phyloP scores from a whole-genome alignment of 2,113 vertebrate genomes.

The Tachycineta bicolor region DNA sequence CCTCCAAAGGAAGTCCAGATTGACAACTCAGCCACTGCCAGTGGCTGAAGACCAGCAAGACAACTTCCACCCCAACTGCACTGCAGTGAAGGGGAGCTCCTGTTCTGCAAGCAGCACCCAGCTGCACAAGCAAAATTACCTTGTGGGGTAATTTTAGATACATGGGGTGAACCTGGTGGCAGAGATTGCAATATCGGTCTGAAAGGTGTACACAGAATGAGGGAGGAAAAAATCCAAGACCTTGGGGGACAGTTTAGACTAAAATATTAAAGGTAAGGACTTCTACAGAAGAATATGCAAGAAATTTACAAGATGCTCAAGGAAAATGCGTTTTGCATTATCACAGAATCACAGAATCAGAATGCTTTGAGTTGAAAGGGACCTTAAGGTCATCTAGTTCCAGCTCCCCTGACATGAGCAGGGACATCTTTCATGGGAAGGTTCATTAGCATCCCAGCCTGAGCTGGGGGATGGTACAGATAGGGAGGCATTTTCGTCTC shows the following conservation, averaged over 20 bases:
- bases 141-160: background rate
- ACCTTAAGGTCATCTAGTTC: background rate
- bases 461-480: background rate
- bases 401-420: background rate
- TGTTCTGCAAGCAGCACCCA: background rate
- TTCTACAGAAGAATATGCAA: accelerated
- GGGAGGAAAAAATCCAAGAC: background rate
- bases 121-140: background rate
- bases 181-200: background rate
- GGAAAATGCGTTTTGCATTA: background rate
- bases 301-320: background rate
- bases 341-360: background rate
- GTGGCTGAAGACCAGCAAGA: background rate
- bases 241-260: background rate
- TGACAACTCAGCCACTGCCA: background rate
- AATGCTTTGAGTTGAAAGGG: background rate
- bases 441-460: background rate
- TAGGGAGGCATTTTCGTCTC: background rate
- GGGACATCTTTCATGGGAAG: background rate
- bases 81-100: accelerated
- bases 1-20: background rate
- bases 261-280: background rate
- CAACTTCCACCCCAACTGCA: background rate
- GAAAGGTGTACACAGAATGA: background rate
- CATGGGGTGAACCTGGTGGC: background rate